Conservation (phyloP, 1,140 invertebrate species). For the Trichomalopsis sarcophagae region DNA sequence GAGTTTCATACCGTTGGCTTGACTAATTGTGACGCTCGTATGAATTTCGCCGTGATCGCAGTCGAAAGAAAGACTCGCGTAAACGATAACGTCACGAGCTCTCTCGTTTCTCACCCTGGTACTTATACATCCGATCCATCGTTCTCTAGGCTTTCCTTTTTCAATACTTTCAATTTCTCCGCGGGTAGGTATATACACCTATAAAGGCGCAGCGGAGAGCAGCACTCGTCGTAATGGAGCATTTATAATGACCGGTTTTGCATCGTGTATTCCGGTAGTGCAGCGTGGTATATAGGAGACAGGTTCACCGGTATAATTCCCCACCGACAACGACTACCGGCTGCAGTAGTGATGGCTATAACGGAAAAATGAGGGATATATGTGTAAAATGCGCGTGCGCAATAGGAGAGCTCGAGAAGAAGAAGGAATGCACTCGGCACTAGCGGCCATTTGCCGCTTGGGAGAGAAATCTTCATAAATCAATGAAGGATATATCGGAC, state of each 20-base stretch:
- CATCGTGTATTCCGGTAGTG: conserved; percentile 30
- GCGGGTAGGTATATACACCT: neutral
- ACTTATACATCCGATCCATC: neutral
- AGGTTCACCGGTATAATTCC: neutral
- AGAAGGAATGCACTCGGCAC: neutral
- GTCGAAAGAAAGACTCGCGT: neutral
- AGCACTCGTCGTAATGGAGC: conserved; percentile 9
- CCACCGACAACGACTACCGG: too few relatives aligned
- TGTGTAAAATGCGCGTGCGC: neutral
- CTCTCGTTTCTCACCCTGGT: neutral
- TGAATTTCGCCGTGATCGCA: too few relatives aligned
- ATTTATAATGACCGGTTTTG: conserved; percentile 34
- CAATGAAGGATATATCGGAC: conserved; percentile 51
- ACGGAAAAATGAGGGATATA: neutral
- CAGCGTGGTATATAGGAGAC: neutral
- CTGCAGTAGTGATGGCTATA: neutral
- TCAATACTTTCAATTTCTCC: conserved; percentile 13
- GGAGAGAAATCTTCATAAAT: conserved; percentile 70
- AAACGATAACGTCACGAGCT: neutral
- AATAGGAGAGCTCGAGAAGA: neutral
- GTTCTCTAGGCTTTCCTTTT: neutral
- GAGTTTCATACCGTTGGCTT: neutral
- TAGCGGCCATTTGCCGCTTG: conserved; percentile 44
- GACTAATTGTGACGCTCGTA: neutral
- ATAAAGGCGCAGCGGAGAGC: neutral